Base-by-base conservation (phyloP, 2,797 vertebrate genomes). In the Allobates femoralis region DNA sequence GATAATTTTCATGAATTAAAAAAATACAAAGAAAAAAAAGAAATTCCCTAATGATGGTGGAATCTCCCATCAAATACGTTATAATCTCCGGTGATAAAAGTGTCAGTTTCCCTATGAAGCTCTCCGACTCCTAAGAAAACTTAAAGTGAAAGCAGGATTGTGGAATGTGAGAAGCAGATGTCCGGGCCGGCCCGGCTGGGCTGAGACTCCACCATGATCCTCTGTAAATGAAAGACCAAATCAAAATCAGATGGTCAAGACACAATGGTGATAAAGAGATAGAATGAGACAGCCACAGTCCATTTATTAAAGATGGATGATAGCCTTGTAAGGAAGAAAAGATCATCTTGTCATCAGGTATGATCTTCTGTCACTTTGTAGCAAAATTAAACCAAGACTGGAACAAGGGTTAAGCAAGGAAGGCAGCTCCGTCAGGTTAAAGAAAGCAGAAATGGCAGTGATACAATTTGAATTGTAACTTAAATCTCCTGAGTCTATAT, bases 161-260 rank as follows among this genome's bases (percentile, higher is more conserved):
- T 53, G 37, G 60, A 0, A 53, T 75, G 64, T 75, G 84, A 32
- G 78, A 79, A 79, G 73, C 34, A 88, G 41, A 67, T 88, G 58
- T 18, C 3, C 4, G 4, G 2, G 41, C n/a, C n/a, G n/a, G n/a
- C n/a, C n/a, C n/a, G 21, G 69, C n/a, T 30, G 84, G 76, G 46
- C 0, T 73, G 34, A 74, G 73, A 79, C 51, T 69, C 0, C 2
- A 0, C 51, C 81, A 79, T 67, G 55, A 81, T 86, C 78, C 78
- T 55, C 67, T n/a, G 37, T 73, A 83, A 86, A 86, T 71, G 55
- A 69, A 81, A 74, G 66, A 37, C 41, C 10, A 84, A 81, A 87
- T 87, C 10, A 84, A 37, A 84, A 56, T 78, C 86, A 84, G 66
- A 87, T 87, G 81, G 64, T 32, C 6, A 2, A 66, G 60, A 19